Evolutionary conservation across 2,797 vertebrate species (phyloP).

Genomic region (Eulemur coronatus): DNA sequence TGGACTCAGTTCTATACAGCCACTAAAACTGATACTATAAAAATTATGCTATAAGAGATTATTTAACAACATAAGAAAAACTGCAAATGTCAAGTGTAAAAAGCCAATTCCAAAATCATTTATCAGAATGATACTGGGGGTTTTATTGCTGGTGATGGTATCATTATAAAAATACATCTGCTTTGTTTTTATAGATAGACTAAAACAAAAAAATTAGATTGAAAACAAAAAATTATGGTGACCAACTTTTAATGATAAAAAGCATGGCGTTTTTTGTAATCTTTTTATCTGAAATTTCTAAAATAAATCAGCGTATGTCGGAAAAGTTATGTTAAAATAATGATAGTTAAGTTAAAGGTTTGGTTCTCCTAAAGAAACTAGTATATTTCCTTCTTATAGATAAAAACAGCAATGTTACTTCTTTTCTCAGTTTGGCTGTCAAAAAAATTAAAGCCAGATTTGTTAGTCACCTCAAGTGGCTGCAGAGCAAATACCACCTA

Average conservation of each 20-base stretch:
- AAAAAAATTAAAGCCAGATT: not conserved
- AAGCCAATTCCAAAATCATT: conserved; percentile 33
- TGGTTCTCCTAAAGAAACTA: not conserved
- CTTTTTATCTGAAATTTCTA: conserved; percentile 24
- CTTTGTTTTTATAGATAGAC: not conserved
- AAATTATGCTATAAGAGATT: not conserved
- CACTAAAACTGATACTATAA: not conserved
- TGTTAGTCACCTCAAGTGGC: not conserved
- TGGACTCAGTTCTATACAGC: not conserved
- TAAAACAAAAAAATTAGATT: not conserved
- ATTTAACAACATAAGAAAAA: not conserved
- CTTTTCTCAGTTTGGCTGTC: not conserved
- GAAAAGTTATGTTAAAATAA: not conserved
- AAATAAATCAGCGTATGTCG: not conserved
- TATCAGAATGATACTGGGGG: not conserved
- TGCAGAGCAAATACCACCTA: not conserved
- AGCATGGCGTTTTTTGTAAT: not conserved
- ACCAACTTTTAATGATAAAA: not conserved
- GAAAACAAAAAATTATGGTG: not conserved
- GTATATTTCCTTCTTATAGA: not conserved
- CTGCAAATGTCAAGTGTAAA: not conserved
- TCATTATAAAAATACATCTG: not conserved
- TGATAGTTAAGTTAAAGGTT: not conserved
- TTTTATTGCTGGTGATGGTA: not conserved
- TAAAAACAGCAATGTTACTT: not conserved